phyloP scores from a whole-genome alignment of 2,888 invertebrate species.

The Gortyna flavago region DNA sequence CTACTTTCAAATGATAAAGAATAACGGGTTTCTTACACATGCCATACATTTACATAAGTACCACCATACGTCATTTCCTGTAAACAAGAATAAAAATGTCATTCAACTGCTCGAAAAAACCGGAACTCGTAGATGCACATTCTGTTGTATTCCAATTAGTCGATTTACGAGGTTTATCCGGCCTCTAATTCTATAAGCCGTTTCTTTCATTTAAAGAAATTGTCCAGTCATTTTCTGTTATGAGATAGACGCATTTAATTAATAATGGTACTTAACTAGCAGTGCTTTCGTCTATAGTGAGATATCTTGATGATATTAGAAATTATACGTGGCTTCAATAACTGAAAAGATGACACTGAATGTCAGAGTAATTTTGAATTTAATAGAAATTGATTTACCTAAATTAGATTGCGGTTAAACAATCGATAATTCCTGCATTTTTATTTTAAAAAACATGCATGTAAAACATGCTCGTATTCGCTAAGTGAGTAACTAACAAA shows the following conservation, averaged over 20 bases:
- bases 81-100: constrained; percentile 64
- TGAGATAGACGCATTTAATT: constrained; percentile 31
- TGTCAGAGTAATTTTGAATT: too few relatives aligned
- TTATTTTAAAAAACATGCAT: too few relatives aligned
- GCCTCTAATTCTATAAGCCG: constrained; percentile 39
- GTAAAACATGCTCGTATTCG: too few relatives aligned
- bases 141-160: constrained; percentile 56
- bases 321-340: too few relatives aligned
- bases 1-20: constrained; percentile 59
- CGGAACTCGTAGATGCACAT: constrained; percentile 52
- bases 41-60: constrained; percentile 43
- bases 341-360: too few relatives aligned
- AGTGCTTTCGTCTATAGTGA: background rate
- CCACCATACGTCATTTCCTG: constrained; percentile 62
- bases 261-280: background rate
- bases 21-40: constrained; percentile 53
- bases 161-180: constrained; percentile 55
- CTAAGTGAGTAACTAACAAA: too few relatives aligned
- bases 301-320: background rate
- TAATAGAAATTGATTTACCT: too few relatives aligned
- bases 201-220: constrained; percentile 44
- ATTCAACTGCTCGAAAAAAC: constrained; percentile 59
- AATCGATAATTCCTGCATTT: too few relatives aligned
- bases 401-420: too few relatives aligned
- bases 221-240: constrained; percentile 42